phyloP scores from a whole-genome alignment of 1,140 invertebrate genomes.

The Aporrectodea caliginosa region DNA sequence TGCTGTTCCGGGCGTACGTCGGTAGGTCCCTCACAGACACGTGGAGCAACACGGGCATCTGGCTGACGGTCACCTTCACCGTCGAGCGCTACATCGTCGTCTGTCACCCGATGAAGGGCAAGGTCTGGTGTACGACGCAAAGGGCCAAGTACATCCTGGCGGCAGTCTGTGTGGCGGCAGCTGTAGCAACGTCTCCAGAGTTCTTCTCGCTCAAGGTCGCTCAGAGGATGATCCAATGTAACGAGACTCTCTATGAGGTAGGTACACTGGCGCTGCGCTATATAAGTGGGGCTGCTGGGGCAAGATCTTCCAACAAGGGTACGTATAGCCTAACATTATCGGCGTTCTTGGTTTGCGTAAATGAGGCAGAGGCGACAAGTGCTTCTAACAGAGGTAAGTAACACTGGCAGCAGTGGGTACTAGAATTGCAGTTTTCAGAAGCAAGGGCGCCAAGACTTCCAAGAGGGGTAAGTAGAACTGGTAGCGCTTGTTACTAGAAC shows the following conservation, averaged over 20 bases:
- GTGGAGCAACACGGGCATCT: conserved; percentile 66
- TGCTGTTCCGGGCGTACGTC: not conserved
- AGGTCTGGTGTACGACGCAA: conserved; percentile 66
- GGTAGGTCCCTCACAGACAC: conserved; percentile 64
- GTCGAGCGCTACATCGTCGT: conserved; percentile 74
- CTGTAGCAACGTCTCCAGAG: conserved; percentile 63
- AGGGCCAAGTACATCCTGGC: conserved; percentile 59
- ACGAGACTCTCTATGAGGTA: not conserved
- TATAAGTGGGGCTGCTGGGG: no score
- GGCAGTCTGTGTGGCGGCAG: conserved; percentile 62
- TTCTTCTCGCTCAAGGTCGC: conserved; percentile 58
- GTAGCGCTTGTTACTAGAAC: no score
- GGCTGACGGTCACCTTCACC: conserved; percentile 74
- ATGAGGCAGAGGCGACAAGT: no score
- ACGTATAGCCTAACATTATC: no score
- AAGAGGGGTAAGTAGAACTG: no score
- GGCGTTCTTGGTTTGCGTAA: no score
- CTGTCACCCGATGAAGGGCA: conserved; percentile 70
- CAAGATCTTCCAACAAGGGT: no score
- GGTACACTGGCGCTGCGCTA: no score
- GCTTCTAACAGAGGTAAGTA: no score
- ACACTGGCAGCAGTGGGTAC: no score
- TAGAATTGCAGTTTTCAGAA: no score
- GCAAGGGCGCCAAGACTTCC: no score
- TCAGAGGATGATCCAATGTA: not conserved